Conservation (phyloP, 2,888 invertebrate genomes). For the Ditula angustiorana region DNA sequence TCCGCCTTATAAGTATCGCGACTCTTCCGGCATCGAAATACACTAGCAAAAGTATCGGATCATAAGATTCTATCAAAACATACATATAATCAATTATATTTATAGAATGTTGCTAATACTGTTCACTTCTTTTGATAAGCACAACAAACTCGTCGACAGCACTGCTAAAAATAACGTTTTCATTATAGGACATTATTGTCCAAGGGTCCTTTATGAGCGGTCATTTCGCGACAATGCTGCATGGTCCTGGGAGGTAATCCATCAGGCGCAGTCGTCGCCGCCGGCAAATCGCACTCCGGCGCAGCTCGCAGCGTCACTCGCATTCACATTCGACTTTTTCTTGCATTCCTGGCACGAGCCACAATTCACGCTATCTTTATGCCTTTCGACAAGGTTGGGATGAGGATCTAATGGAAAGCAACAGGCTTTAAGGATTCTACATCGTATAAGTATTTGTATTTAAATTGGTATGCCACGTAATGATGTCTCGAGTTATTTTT, state of each 20-base stretch:
- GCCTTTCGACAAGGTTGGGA: conserved; percentile 56
- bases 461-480: background rate
- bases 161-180: background rate
- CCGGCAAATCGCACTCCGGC: conserved; percentile 1
- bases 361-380: conserved; percentile 62
- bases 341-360: conserved; percentile 76
- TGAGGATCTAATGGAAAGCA: background rate
- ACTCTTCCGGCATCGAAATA: no score
- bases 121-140: background rate
- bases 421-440: background rate
- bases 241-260: background rate
- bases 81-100: no score
- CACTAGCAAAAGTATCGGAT: no score
- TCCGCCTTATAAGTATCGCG: no score
- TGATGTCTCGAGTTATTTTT: background rate
- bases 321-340: conserved; percentile 54
- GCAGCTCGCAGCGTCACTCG: conserved; percentile 8
- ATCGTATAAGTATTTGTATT: background rate
- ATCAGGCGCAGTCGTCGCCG: background rate
- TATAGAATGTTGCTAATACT: background rate
- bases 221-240: conserved; percentile 1
- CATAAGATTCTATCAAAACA: no score
- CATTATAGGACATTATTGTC: background rate
- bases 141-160: background rate
- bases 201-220: background rate